Evolutionary conservation across 2,888 invertebrate genomes (phyloP).

Genomic region (Tenthredo distinguenda): DNA sequence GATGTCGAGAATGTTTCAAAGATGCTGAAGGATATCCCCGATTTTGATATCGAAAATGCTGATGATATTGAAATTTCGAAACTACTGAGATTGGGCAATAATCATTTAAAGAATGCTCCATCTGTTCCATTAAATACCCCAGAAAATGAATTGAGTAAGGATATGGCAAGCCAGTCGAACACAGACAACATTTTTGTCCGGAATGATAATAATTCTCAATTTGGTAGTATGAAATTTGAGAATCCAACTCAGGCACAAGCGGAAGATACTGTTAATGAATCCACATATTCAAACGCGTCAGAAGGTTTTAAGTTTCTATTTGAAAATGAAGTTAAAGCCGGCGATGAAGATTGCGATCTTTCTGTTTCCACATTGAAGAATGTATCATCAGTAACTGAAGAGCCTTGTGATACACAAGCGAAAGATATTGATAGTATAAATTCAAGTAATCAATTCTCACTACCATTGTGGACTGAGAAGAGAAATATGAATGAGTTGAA

Average conservation of each 20-base stretch:
- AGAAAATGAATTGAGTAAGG: background rate
- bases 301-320: background rate
- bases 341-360: background rate
- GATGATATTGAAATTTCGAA: conserved; percentile 21
- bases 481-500: background rate
- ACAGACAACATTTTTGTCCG: background rate
- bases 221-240: background rate
- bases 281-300: background rate
- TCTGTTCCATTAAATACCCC: background rate
- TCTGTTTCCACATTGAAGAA: background rate
- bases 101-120: background rate
- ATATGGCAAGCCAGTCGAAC: background rate
- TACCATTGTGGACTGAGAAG: background rate
- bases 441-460: background rate
- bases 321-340: background rate
- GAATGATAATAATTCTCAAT: background rate
- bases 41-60: conserved; percentile 26
- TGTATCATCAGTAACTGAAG: background rate
- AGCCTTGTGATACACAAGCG: background rate
- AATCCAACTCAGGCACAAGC: background rate
- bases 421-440: background rate
- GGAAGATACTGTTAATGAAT: background rate
- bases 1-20: background rate
- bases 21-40: background rate
- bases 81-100: background rate